phyloP scores from a whole-genome alignment of 2,797 vertebrate genomes.

The Poeciliopsis gracilis region DNA sequence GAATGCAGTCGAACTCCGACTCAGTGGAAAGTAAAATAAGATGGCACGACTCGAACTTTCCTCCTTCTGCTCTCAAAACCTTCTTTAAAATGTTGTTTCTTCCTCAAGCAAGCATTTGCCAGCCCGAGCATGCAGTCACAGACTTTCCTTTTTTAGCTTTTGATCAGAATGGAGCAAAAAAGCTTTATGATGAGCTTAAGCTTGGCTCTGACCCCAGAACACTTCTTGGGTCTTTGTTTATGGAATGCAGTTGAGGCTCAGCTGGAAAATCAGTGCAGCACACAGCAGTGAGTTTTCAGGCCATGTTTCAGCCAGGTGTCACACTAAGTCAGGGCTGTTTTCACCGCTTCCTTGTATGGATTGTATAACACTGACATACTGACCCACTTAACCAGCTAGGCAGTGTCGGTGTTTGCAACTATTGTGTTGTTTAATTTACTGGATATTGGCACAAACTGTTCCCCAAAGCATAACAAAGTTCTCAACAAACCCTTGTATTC shows the following conservation, averaged over 20 bases:
- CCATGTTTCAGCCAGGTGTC: conserved; percentile 52
- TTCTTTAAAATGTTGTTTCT: background rate
- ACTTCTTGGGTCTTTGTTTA: conserved; percentile 47
- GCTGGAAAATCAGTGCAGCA: conserved; percentile 32
- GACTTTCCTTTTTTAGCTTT: background rate
- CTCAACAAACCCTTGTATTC: conserved; percentile 39
- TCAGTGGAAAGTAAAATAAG: background rate
- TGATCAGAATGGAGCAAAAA: conserved; percentile 18
- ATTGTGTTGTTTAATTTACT: conserved; percentile 44
- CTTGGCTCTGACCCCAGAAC: conserved; percentile 43
- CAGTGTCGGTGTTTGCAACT: conserved; percentile 27
- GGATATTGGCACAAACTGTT: conserved; percentile 35
- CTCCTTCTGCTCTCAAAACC: background rate
- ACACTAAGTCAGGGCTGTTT: conserved; percentile 59
- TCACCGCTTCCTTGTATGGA: conserved; percentile 22
- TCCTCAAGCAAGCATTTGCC: background rate
- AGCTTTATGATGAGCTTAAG: conserved; percentile 52
- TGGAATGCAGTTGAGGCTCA: conserved; percentile 29
- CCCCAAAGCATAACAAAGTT: conserved; percentile 13
- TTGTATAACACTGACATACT: conserved; percentile 58
- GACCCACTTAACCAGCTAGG: conserved; percentile 59
- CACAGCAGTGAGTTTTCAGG: conserved; percentile 30
- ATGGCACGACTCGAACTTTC: background rate
- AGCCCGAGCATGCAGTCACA: background rate
- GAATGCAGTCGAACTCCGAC: background rate